Conservation (phyloP, 2,797 vertebrate genomes). For the Remorina albescens region DNA sequence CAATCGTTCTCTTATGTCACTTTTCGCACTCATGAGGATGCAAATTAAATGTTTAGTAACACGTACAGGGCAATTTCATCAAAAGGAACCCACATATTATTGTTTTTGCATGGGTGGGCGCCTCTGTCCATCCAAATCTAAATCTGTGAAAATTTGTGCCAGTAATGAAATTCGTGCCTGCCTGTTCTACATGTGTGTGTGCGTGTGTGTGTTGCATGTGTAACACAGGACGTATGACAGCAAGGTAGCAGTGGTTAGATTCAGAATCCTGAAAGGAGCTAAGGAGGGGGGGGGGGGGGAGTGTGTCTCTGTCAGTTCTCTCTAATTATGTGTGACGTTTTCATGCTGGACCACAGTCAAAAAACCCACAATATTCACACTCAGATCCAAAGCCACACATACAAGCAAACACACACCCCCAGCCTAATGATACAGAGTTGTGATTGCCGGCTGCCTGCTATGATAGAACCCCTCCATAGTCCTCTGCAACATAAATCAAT, state of each 20-base stretch:
- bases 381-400: constrained; percentile 50
- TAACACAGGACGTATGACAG: constrained; percentile 61
- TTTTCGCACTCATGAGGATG: constrained; percentile 36
- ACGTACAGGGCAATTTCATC: constrained; percentile 43
- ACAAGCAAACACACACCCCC: constrained; percentile 45
- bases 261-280: constrained; percentile 42
- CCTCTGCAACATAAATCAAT: constrained; percentile 87
- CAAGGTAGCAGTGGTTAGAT: constrained; percentile 51
- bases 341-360: constrained; percentile 77
- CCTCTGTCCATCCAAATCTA: constrained; percentile 17
- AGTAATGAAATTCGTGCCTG: constrained; percentile 44
- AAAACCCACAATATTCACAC: constrained; percentile 66
- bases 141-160: constrained; percentile 56
- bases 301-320: constrained; percentile 72
- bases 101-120: constrained; percentile 50
- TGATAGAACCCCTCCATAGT: constrained; percentile 82
- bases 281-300: constrained; percentile 4
- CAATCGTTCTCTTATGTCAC: constrained; percentile 51
- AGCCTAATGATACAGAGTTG: constrained; percentile 80
- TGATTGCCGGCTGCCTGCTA: constrained; percentile 83
- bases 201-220: constrained; percentile 36
- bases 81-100: constrained; percentile 54
- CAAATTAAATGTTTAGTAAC: constrained; percentile 69
- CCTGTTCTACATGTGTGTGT: constrained; percentile 8
- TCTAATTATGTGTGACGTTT: constrained; percentile 83